phyloP scores from a whole-genome alignment of 1,140 invertebrate genomes.

The Bombus fervidus region DNA sequence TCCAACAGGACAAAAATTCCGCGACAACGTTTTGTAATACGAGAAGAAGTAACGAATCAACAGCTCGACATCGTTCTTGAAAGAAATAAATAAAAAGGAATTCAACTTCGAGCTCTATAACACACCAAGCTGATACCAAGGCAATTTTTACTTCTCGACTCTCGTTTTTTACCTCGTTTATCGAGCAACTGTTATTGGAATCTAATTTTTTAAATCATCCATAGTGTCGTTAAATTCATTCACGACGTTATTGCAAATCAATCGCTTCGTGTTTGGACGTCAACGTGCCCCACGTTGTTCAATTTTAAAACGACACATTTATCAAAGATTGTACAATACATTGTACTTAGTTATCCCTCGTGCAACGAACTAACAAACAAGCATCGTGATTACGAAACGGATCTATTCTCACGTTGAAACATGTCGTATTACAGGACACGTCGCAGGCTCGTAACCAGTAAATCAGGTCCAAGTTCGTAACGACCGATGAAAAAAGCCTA shows the following conservation, averaged over 20 bases:
- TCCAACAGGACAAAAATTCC: slow-evolving; percentile 27
- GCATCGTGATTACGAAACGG: slow-evolving; percentile 22
- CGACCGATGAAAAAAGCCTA: slow-evolving; percentile 30
- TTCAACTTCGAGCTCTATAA: background rate
- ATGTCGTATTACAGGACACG: slow-evolving; percentile 9
- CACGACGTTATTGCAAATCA: background rate
- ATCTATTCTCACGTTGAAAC: slow-evolving; percentile 30
- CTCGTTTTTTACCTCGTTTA: background rate
- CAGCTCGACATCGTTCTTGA: background rate
- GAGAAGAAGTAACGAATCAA: background rate
- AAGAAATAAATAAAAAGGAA: background rate
- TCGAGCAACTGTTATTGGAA: background rate
- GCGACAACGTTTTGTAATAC: background rate
- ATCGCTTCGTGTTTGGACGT: background rate
- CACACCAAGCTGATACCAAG: slow-evolving; percentile 25
- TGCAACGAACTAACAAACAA: slow-evolving; percentile 14
- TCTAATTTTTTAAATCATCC: background rate
- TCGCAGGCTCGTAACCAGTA: slow-evolving; percentile 16
- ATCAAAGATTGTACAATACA: slow-evolving; percentile 11
- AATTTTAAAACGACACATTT: background rate
- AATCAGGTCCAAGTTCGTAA: slow-evolving; percentile 33
- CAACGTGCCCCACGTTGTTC: background rate
- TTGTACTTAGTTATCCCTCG: background rate
- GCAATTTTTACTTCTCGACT: slow-evolving; percentile 41
- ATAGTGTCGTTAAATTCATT: background rate